Conservation (phyloP, 2,888 invertebrate genomes). For the Athalia circularis region DNA sequence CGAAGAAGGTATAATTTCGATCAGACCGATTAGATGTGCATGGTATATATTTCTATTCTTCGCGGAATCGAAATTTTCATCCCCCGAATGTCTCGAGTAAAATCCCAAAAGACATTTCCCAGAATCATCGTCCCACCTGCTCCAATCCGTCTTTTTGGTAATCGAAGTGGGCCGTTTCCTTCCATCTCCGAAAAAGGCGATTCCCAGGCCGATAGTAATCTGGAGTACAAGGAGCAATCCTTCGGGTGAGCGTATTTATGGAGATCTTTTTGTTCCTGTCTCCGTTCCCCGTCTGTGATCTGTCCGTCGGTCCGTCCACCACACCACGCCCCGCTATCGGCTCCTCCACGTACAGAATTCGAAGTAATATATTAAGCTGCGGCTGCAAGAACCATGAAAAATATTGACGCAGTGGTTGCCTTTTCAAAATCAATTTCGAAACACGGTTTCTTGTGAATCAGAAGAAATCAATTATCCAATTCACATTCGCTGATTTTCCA, state of each 20-base stretch:
- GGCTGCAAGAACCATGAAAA: slow-evolving; percentile 37
- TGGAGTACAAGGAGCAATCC: slow-evolving; percentile 54
- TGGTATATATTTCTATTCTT: not conserved
- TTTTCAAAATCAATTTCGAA: not conserved
- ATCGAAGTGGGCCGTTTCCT: slow-evolving; percentile 57
- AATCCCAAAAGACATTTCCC: slow-evolving; percentile 53
- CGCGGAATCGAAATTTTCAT: slow-evolving; percentile 36
- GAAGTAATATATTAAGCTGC: slow-evolving; percentile 42
- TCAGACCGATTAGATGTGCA: not conserved
- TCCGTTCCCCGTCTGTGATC: slow-evolving; percentile 17
- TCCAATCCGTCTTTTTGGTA: slow-evolving; percentile 55
- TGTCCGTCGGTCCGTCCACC: slow-evolving; percentile 15
- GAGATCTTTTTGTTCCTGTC: slow-evolving; percentile 41
- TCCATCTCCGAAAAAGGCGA: slow-evolving; percentile 53
- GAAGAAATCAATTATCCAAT: too few species aligned
- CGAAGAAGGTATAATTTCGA: too few species aligned
- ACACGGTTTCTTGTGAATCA: not conserved
- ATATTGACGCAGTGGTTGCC: slow-evolving; percentile 41
- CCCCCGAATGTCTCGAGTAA: slow-evolving; percentile 32
- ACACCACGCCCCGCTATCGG: slow-evolving; percentile 9
- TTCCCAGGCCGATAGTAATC: slow-evolving; percentile 57
- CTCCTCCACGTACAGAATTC: slow-evolving; percentile 6
- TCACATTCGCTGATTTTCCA: too few species aligned
- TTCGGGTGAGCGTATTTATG: slow-evolving; percentile 48
- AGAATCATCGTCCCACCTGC: slow-evolving; percentile 59